Percentiles rank a stretch among this genome's conserved stretches.
Conservation (phyloP, 2,797 vertebrate species). For the Euthynnus affinis region DNA sequence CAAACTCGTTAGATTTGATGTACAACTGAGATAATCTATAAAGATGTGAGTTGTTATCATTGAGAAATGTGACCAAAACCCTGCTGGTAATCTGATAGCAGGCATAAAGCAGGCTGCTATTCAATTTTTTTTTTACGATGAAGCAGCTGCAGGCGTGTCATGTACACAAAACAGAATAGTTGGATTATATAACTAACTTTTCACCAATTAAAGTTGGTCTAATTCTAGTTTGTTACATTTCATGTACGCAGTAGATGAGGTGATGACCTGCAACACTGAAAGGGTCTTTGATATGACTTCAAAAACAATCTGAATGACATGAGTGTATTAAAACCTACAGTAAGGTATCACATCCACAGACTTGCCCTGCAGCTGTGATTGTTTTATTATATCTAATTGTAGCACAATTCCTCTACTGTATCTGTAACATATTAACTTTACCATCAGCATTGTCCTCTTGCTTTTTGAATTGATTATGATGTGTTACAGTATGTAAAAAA, state of each 20-base stretch:
- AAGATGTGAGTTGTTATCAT: not conserved
- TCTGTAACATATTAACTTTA: not conserved
- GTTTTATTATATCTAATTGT: not conserved
- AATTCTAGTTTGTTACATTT: not conserved
- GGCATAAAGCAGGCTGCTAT: not conserved
- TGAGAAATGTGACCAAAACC: not conserved
- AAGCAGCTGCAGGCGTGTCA: not conserved
- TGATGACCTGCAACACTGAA: not conserved
- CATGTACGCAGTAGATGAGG: too few species aligned
- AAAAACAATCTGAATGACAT: too few species aligned
- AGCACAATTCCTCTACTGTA: not conserved
- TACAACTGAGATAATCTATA: not conserved
- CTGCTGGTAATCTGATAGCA: not conserved
- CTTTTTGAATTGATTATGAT: too few species aligned
- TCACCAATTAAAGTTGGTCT: not conserved
- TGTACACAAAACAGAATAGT: not conserved
- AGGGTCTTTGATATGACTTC: not conserved
- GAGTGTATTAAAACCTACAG: too few species aligned
- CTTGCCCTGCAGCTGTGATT: not conserved
- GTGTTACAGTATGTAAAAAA: too few species aligned
- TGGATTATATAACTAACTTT: not conserved
- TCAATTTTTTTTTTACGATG: not conserved
- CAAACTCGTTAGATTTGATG: not conserved
- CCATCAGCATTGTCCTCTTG: not conserved
- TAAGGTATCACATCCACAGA: not conserved